Conservation (phyloP, 2,797 vertebrate species). For the Aratinga solstitialis region DNA sequence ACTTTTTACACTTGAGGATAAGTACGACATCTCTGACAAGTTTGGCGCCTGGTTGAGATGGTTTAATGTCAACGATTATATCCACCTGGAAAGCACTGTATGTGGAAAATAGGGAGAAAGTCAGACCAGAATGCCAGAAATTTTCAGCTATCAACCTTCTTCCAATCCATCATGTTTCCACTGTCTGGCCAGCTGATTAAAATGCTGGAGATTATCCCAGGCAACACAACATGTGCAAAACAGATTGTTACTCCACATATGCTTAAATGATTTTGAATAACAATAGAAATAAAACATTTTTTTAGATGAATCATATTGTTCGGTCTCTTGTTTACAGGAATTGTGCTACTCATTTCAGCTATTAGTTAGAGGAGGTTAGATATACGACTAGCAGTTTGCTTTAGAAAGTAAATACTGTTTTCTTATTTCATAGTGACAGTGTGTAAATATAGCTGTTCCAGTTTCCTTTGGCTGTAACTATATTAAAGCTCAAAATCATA, state of each 20-base stretch:
- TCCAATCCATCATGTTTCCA: slow-evolving; percentile 80
- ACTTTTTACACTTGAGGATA: slow-evolving; percentile 90
- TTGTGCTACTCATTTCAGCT: not conserved
- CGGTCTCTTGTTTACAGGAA: slow-evolving; percentile 11
- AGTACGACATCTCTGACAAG: slow-evolving; percentile 85
- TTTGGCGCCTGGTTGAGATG: slow-evolving; percentile 76
- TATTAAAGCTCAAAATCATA: not conserved
- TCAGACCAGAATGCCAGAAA: slow-evolving; percentile 73
- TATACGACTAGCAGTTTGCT: not conserved
- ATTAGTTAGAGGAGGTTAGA: slow-evolving; percentile 6
- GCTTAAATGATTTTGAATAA: slow-evolving; percentile 73
- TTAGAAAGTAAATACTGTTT: slow-evolving; percentile 13
- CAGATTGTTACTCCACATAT: slow-evolving; percentile 78
- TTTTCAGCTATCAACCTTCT: slow-evolving; percentile 75
- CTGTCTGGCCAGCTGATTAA: slow-evolving; percentile 94
- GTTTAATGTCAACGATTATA: slow-evolving; percentile 90
- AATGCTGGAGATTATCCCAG: slow-evolving; percentile 84
- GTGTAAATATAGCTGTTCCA: not conserved
- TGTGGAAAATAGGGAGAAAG: slow-evolving; percentile 74
- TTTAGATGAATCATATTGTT: slow-evolving; percentile 50
- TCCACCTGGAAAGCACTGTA: slow-evolving; percentile 95
- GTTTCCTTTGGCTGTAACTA: not conserved
- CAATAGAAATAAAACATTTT: slow-evolving; percentile 64
- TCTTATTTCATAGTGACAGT: not conserved
- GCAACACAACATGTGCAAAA: slow-evolving; percentile 84